phyloP scores from a whole-genome alignment of 2,113 vertebrate genomes.

The Triplophysa tibetana region DNA sequence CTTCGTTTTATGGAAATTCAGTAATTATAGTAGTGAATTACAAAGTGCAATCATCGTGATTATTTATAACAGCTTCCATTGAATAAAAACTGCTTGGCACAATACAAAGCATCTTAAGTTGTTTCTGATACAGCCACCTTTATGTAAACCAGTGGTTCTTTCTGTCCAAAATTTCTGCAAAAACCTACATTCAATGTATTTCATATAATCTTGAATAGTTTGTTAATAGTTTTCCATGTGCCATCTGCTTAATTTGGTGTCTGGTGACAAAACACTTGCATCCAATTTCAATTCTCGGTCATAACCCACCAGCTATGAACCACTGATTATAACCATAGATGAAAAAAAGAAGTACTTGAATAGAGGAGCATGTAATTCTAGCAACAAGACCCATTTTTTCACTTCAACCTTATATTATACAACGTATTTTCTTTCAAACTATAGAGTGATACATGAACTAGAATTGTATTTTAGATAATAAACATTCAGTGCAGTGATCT shows the following conservation, averaged over 20 bases:
- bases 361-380: background rate
- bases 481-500: background rate
- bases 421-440: background rate
- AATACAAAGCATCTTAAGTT: background rate
- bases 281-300: background rate
- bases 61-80: slow-evolving; percentile 4
- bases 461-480: background rate
- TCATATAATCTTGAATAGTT: background rate
- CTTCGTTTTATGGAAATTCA: background rate
- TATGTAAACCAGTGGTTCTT: background rate
- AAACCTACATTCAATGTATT: background rate
- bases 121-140: background rate
- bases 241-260: background rate
- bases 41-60: background rate
- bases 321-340: background rate
- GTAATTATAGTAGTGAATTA: background rate
- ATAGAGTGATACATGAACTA: slow-evolving; percentile 13
- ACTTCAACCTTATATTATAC: background rate
- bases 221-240: background rate
- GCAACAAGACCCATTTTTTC: no score
- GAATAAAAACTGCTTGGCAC: background rate
- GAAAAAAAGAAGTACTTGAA: background rate
- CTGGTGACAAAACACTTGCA: background rate
- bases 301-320: background rate
- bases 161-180: no score